Base-by-base conservation (phyloP, 2,797 vertebrate species). In the Muraenolepis orangiensis region DNA sequence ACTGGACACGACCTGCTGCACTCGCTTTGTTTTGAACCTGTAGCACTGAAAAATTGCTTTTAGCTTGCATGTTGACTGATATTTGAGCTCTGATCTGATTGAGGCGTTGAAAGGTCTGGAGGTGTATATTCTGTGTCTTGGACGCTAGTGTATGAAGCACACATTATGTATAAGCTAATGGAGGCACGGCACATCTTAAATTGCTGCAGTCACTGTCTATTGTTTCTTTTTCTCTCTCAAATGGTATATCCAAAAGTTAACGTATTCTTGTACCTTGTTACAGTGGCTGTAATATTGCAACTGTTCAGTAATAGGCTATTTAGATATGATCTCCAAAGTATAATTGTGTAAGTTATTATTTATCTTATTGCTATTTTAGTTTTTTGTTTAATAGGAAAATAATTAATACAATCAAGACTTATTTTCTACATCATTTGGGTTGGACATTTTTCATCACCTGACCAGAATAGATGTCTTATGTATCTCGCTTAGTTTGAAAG, bases 401-500 rank as follows among this genome's bases (percentile, higher is more conserved):
- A 42, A 36, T 38, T 82, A 76, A 77, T 84, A 87, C 87, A 90
- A 87, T 87, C 83, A 83, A 80, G 75, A 76, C 61, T 74, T 69
- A 57, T 81, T 76, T 73, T 16, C 71, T 82, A 64, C 38, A 78
- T 31, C 69, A 38, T 51, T 87, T 87, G 74, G 74, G 79, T 88
- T 88, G 34, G 40, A 82, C 79, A 67, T 73, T 74, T 81, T 76
- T 84, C 75, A 86, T 88, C 70, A 81, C 3, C 66, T 82, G 77
- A 84, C 84, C 81, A 87, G 71, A 86, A 78, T 88, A 88, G 84
- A 89, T 90, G 85, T 89, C 74, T 89, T 40, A 67, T 86, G 81
- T 76, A 76, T 84, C 84, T 82, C 85, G 87, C 86, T 90, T 89
- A 90, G 85, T 87, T 90, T 91, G 81, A 87, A 90, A 90, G 91